These are phyloP conservation scores for Poeciliopsis occidentalis DNA, from an alignment of 2,113 vertebrate genomes.

Conservation along the genomic window DNA sequence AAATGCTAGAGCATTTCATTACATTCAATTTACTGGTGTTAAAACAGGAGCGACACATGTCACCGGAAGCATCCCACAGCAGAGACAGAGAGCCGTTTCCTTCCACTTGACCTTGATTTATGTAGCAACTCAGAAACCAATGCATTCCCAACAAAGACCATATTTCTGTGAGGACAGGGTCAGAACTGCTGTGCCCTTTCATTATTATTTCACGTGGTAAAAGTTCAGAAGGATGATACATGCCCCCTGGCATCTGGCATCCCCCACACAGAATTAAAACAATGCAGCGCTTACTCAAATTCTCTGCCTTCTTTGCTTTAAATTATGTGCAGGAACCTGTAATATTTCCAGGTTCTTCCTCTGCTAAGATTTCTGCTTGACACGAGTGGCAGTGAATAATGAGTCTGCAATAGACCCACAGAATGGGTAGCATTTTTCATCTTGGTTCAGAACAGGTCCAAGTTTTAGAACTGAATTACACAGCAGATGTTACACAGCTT, in stretches of 20 bases:
- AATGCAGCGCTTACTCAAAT: constrained; percentile 12
- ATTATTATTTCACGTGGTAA: constrained; percentile 22
- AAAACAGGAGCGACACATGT: constrained; percentile 35
- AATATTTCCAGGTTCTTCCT: constrained; percentile 49
- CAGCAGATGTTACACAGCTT: constrained; percentile 49
- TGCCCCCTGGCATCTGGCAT: constrained; percentile 23
- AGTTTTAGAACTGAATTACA: constrained; percentile 57
- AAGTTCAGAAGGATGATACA: constrained; percentile 9
- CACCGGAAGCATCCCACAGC: constrained; percentile 9
- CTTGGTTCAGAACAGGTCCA: constrained; percentile 30
- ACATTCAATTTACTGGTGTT: constrained; percentile 7
- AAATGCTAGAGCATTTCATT: constrained; percentile 35
- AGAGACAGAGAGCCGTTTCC: constrained; percentile 17
- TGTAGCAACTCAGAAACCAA: constrained; percentile 25
- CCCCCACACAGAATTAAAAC: constrained; percentile 44
- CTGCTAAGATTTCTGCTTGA: constrained; percentile 40
- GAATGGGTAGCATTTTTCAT: constrained; percentile 61
- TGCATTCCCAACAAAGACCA: constrained; percentile 33
- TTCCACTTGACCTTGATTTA: constrained; percentile 55
- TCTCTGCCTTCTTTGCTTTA: constrained; percentile 25
- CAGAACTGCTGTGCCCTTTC: constrained; percentile 2
- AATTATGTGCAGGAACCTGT: constrained; percentile 31
- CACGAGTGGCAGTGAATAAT: constrained; percentile 63
- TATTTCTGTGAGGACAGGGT: constrained; percentile 45
- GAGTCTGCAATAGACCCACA: constrained; percentile 42